Evolutionary conservation across 1,140 invertebrate genomes (phyloP).

Genomic region (Drosophila navojoa): DNA sequence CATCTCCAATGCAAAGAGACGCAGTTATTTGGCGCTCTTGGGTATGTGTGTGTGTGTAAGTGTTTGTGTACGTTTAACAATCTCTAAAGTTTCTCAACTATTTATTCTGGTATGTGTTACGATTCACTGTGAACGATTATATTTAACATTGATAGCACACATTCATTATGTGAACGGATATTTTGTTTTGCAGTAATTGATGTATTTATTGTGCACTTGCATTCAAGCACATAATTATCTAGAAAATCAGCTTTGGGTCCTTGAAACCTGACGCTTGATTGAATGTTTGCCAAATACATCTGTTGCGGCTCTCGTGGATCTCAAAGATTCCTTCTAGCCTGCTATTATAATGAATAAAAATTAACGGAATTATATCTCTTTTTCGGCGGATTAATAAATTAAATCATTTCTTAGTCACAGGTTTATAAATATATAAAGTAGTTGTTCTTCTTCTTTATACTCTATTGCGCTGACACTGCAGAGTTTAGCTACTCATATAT

Average conservation of each 20-base stretch:
- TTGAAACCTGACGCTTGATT: conserved; percentile 32
- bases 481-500: conserved; percentile 11
- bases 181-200: conserved; percentile 17
- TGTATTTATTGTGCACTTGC: conserved; percentile 17
- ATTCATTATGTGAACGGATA: conserved; percentile 38
- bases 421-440: not conserved
- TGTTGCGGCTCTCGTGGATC: conserved; percentile 1
- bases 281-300: not conserved
- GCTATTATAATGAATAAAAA: not conserved
- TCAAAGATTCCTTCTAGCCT: not conserved
- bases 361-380: not conserved
- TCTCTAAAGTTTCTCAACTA: conserved; percentile 49
- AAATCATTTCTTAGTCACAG: conserved; percentile 4
- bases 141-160: conserved; percentile 38
- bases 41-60: not conserved
- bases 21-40: conserved; percentile 24
- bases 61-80: conserved; percentile 37
- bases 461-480: conserved; percentile 13
- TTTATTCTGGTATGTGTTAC: conserved; percentile 13
- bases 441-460: not conserved
- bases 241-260: conserved; percentile 28
- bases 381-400: conserved; percentile 3
- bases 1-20: conserved; percentile 28
- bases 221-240: conserved; percentile 15
- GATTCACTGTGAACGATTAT: conserved; percentile 36